Evolutionary conservation across 2,113 vertebrate genomes (phyloP).

Genomic region (Pangasianodon gigas): DNA sequence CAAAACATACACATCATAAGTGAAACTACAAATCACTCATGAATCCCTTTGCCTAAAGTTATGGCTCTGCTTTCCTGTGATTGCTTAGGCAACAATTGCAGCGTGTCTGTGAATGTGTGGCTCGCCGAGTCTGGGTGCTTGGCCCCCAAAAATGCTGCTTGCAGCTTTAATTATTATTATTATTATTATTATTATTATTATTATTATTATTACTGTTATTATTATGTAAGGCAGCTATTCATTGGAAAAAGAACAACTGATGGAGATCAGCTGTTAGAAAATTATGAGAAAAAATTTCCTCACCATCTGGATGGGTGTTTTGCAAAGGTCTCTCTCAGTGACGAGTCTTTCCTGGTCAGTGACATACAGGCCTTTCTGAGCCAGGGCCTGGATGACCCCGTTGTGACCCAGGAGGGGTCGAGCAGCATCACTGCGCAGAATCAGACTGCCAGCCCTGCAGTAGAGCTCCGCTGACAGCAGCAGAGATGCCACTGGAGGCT

Average conservation of each 20-base stretch:
- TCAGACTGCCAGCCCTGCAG: constrained; percentile 94
- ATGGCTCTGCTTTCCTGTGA: too few species aligned
- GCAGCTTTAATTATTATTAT: too few species aligned
- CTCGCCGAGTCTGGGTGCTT: too few species aligned
- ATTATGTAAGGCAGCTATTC: neutral
- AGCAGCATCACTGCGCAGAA: constrained; percentile 94
- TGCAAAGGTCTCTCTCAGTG: constrained; percentile 91
- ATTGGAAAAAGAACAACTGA: neutral
- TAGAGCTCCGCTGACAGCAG: constrained; percentile 96
- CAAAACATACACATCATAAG: too few species aligned
- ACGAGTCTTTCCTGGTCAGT: constrained; percentile 94
- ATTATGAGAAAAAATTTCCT: constrained; percentile 60
- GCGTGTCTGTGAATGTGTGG: too few species aligned
- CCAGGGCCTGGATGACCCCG: constrained; percentile 96
- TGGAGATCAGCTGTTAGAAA: neutral
- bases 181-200: neutral
- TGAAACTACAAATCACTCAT: too few species aligned
- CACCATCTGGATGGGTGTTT: constrained; percentile 95
- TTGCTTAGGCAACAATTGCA: too few species aligned
- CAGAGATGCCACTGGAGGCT: constrained; percentile 89
- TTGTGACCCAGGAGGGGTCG: constrained; percentile 95
- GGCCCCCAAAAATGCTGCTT: too few species aligned
- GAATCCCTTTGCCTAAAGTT: too few species aligned
- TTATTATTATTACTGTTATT: neutral
- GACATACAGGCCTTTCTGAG: constrained; percentile 96